Base-by-base conservation (phyloP, 2,888 invertebrate genomes). In the Diabrotica balteata region DNA sequence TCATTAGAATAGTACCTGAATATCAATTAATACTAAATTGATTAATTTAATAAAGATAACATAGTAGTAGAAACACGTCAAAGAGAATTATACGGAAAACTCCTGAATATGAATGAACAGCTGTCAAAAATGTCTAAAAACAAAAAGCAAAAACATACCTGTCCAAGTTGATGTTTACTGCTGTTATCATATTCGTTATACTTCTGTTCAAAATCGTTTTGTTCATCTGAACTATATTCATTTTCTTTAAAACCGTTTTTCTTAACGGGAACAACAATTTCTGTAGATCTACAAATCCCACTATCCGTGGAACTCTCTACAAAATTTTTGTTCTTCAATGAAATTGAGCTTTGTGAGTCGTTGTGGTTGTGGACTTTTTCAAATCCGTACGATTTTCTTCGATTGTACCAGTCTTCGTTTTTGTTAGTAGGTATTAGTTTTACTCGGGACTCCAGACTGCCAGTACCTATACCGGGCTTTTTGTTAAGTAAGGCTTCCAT, bases 281-380 rank as follows among this genome's bases (percentile, higher is more conserved):
- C 92, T 22, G 89, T 87, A 0, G 92, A 92, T 77, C 90, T 88
- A 72, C 91, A 92, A 75, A 92, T 88, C 0, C 92, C 92, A 77
- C 92, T 92, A 76, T 92, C 92, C 2, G 91, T 92, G 5, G 92
- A 92, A n/a, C 91, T 90, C 80, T 92, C 91, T 78, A 90, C 89
- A 3, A 88, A 86, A 70, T 86, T 81, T 72, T 86, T 86, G 66
- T 85, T 86, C 75, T 86, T 87, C 59, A 76, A 73, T 7, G 81
- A 78, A 46, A 82, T 81, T 1, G 80, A 77, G 68, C 75, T 78
- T 7, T 75, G 68, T 7, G 79, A 72, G 55, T 81, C 71, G 67
- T 76, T 67, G 71, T 77, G 77, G 57, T 67, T 72, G 60, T 80
- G 80, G 32, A 80, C 79, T 66, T 79, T 77, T 79, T 90, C 90